These are phyloP conservation scores for Cheilosia impressa DNA, from an alignment of 2,888 invertebrate species.

Conservation along the genomic window DNA sequence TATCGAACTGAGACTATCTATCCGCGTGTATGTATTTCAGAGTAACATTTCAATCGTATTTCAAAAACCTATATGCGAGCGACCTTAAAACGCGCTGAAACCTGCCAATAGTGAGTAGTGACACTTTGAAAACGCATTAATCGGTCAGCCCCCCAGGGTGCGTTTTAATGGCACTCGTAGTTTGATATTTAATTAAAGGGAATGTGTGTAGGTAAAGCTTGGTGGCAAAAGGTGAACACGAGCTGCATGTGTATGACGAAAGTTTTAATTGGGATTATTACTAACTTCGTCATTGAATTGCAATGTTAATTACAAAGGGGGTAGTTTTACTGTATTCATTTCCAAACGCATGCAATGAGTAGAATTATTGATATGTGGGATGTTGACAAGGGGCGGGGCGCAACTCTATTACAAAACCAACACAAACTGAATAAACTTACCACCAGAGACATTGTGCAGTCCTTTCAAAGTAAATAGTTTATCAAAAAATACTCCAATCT, in stretches of 20 bases:
- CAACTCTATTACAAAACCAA: conserved; percentile 19
- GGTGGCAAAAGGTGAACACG: conserved; percentile 24
- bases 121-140: conserved; percentile 57
- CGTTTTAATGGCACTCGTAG: conserved; percentile 31
- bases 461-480: conserved; percentile 5
- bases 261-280: conserved; percentile 59
- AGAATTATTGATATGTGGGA: conserved; percentile 3
- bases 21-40: conserved; percentile 30
- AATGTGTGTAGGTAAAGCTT: neutral
- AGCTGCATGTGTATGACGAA: conserved; percentile 23
- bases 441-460: conserved; percentile 51
- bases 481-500: conserved; percentile 41
- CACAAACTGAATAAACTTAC: conserved; percentile 59
- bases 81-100: conserved; percentile 55
- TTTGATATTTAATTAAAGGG: conserved; percentile 16
- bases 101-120: conserved; percentile 58
- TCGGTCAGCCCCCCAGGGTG: conserved; percentile 40
- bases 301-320: conserved; percentile 48
- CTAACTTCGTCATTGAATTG: conserved; percentile 39
- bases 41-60: conserved; percentile 55
- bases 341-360: conserved; percentile 50
- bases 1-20: conserved; percentile 35
- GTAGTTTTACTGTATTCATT: neutral
- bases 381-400: neutral
- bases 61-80: conserved; percentile 43